phyloP scores from a whole-genome alignment of 2,888 invertebrate species.

The Phymatocera aterrima region DNA sequence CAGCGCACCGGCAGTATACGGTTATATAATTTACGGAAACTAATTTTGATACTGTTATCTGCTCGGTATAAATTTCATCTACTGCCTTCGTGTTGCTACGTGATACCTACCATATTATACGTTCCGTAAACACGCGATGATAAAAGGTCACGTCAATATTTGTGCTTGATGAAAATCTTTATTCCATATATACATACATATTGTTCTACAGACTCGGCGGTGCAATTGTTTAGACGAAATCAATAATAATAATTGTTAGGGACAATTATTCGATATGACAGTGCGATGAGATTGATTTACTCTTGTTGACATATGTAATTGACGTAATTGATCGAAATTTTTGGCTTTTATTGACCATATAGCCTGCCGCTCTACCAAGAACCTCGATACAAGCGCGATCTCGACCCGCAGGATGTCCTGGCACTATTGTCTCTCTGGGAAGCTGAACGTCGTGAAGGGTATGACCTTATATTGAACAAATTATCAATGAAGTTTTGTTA shows the following conservation, averaged over 20 bases:
- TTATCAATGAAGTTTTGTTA: neutral
- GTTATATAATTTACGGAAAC: neutral
- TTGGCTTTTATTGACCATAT: constrained; percentile 45
- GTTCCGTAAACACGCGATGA: constrained; percentile 1
- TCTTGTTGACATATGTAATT: neutral
- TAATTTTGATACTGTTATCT: neutral
- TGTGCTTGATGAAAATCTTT: neutral
- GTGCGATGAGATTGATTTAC: neutral
- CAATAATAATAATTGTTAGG: neutral
- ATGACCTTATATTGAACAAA: constrained; percentile 46
- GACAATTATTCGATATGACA: neutral
- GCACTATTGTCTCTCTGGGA: constrained; percentile 71
- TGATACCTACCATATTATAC: constrained; percentile 12
- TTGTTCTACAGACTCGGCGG: neutral
- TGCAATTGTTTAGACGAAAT: neutral
- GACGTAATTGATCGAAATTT: neutral
- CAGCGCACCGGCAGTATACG: neutral
- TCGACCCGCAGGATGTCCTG: constrained; percentile 71
- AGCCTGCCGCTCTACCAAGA: constrained; percentile 66
- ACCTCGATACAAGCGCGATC: constrained; percentile 69
- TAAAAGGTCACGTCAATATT: constrained; percentile 31
- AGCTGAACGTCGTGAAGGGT: constrained; percentile 68
- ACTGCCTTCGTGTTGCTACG: neutral
- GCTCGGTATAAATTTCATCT: neutral
- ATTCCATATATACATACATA: neutral